Evolutionary conservation across 2,888 invertebrate species (phyloP).

Genomic region (Hylaea fasciaria): DNA sequence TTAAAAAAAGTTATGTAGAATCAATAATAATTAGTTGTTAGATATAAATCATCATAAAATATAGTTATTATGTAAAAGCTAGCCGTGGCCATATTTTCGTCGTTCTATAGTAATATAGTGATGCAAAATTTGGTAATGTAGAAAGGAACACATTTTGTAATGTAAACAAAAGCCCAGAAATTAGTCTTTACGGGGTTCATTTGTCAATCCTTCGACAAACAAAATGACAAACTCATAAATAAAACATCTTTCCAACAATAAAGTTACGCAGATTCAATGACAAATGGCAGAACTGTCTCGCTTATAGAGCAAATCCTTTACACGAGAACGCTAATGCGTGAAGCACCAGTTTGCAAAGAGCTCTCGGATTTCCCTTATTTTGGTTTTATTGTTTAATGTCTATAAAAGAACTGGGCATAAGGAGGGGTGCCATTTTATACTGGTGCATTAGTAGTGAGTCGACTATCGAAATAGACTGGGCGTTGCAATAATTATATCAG

Average conservation of each 20-base stretch:
- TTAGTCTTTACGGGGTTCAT: not conserved
- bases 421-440: slow-evolving; percentile 53
- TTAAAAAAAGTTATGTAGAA: too few relatives aligned
- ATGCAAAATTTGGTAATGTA: not conserved
- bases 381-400: slow-evolving; percentile 39
- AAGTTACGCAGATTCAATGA: slow-evolving; percentile 50
- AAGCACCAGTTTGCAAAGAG: slow-evolving; percentile 57
- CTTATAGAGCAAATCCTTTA: slow-evolving; percentile 58
- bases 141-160: not conserved
- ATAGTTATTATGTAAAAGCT: too few relatives aligned
- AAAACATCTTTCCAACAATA: slow-evolving; percentile 44
- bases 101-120: too few relatives aligned
- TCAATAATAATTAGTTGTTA: too few relatives aligned
- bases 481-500: slow-evolving; percentile 82
- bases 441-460: slow-evolving; percentile 65
- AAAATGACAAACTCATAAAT: slow-evolving; percentile 28
- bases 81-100: not conserved
- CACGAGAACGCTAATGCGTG: slow-evolving; percentile 53
- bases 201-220: not conserved
- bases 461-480: slow-evolving; percentile 75
- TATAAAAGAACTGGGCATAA: slow-evolving; percentile 49
- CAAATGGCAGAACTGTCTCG: slow-evolving; percentile 57
- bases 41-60: too few relatives aligned
- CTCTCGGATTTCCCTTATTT: slow-evolving; percentile 53
- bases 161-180: not conserved